These are phyloP conservation scores for Echinops telfairi DNA, from an alignment of 2,113 vertebrate genomes.

Conservation along the genomic window DNA sequence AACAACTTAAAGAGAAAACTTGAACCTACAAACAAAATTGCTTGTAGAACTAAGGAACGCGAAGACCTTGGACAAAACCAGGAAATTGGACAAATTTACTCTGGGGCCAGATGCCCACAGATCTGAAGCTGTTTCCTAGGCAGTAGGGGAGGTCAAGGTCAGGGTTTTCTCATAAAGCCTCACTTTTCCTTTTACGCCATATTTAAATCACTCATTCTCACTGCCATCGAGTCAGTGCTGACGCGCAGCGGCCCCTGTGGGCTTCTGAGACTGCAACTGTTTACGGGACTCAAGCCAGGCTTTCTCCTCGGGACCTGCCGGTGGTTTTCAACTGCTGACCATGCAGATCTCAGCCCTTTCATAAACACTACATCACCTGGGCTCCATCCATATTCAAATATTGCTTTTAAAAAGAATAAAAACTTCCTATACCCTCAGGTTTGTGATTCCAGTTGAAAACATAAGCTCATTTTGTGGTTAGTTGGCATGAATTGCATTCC, in stretches of 20 bases:
- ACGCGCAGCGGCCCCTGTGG: too few species aligned
- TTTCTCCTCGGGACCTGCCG: too few species aligned
- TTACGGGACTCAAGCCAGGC: too few species aligned
- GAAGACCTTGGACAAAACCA: conserved; percentile 33
- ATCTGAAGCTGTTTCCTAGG: conserved; percentile 38
- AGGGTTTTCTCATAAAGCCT: background rate
- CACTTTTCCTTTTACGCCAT: background rate
- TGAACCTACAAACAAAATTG: conserved; percentile 2
- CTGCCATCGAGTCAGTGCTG: too few species aligned
- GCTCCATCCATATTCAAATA: background rate
- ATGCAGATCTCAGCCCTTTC: too few species aligned
- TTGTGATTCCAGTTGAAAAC: conserved; percentile 35
- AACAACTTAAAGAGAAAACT: conserved; percentile 46
- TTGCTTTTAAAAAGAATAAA: conserved; percentile 32
- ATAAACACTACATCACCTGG: too few species aligned
- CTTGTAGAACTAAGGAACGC: background rate
- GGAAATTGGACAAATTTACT: conserved; percentile 1
- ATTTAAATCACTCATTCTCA: background rate
- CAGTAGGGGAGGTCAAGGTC: background rate
- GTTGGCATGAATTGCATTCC: background rate
- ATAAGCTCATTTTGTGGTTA: background rate
- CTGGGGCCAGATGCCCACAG: background rate
- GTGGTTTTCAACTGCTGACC: too few species aligned
- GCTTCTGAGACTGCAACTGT: too few species aligned
- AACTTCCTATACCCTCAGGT: background rate